Conservation (phyloP, 2,797 vertebrate genomes). For the Phrynocephalus guinanensis region DNA sequence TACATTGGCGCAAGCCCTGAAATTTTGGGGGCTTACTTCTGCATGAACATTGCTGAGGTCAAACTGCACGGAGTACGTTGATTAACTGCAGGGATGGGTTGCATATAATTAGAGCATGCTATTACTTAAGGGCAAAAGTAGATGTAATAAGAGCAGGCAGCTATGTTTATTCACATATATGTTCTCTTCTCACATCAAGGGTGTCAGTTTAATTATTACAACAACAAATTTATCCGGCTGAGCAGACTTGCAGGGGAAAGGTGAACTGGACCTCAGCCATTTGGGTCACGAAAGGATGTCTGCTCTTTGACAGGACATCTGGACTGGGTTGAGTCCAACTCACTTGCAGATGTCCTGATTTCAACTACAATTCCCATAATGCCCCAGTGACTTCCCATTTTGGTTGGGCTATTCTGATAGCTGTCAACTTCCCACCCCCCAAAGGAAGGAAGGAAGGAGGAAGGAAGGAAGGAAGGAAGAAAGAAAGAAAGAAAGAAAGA, state of each 20-base stretch:
- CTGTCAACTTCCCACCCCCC: too few species aligned
- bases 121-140: not conserved
- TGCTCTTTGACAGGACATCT: not conserved
- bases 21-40: not conserved
- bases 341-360: too few species aligned
- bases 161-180: not conserved
- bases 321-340: not conserved
- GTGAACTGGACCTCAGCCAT: not conserved
- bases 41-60: not conserved
- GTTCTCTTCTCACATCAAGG: not conserved
- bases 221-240: not conserved
- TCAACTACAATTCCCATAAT: too few species aligned
- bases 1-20: not conserved
- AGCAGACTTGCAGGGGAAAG: not conserved
- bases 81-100: not conserved
- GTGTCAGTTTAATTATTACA: not conserved
- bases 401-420: too few species aligned
- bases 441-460: too few species aligned
- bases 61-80: not conserved
- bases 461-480: too few species aligned
- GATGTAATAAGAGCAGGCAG: not conserved
- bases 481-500: too few species aligned
- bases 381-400: too few species aligned
- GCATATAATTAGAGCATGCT: not conserved
- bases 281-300: not conserved